Conservation (phyloP, 2,797 vertebrate species). For the Phylloscopus collybita region DNA sequence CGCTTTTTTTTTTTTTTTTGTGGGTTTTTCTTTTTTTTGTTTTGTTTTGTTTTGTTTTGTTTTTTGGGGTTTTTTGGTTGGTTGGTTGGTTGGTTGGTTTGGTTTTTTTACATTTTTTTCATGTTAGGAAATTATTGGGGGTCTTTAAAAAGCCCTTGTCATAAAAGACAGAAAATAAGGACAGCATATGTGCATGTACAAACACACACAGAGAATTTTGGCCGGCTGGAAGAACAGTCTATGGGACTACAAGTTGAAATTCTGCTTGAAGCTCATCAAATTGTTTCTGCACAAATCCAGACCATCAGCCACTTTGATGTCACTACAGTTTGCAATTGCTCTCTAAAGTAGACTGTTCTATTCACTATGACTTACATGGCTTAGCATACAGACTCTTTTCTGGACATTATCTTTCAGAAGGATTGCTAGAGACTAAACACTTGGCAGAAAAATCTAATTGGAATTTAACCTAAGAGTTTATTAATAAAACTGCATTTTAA, state of each 20-base stretch:
- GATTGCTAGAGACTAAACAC: background rate
- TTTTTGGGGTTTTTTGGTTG: no score
- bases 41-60: no score
- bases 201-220: background rate
- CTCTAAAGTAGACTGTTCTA: background rate
- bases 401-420: background rate
- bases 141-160: background rate
- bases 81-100: no score
- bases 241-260: background rate
- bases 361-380: background rate
- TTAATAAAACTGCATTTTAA: background rate
- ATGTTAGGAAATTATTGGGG: background rate
- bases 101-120: background rate
- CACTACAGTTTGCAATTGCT: background rate
- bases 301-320: background rate
- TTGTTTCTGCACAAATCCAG: background rate
- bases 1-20: background rate
- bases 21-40: background rate
- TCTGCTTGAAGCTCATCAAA: background rate
- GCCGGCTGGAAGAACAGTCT: background rate
- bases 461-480: background rate
- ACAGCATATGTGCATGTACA: fast-evolving
- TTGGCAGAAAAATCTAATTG: background rate
- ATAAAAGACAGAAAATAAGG: background rate
- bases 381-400: background rate